Evolutionary conservation across 2,797 vertebrate genomes (phyloP).

Genomic region (Danio jaintianensis): DNA sequence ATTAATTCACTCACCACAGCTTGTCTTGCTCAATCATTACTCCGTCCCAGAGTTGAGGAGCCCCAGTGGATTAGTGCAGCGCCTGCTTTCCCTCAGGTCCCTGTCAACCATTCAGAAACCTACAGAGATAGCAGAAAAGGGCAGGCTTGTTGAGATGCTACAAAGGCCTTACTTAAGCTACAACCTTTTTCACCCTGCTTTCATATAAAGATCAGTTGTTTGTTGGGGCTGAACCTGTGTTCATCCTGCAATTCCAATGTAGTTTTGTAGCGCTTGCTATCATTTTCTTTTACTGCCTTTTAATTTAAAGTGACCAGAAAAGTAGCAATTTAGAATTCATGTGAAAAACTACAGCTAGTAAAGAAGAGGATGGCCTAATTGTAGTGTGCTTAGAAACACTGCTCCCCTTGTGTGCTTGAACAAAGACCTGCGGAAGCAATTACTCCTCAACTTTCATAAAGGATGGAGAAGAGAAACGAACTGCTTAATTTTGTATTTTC

Average conservation of each 20-base stretch:
- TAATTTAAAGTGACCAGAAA: conserved; percentile 19
- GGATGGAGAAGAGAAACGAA: not conserved
- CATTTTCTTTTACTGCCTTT: conserved; percentile 15
- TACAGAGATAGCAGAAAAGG: conserved; percentile 34
- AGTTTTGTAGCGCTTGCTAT: not conserved
- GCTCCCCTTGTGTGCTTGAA: conserved; percentile 18
- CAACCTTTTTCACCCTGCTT: not conserved
- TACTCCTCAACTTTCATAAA: conserved; percentile 3
- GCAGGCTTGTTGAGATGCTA: conserved; percentile 21
- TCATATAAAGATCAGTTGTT: not conserved
- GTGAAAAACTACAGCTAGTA: conserved; percentile 30
- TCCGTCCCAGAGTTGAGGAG: conserved; percentile 30
- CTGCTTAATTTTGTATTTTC: not conserved
- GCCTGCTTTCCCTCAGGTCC: conserved; percentile 57
- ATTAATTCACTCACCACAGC: conserved; percentile 50
- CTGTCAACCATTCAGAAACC: conserved; percentile 45
- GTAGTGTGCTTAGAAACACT: conserved; percentile 18
- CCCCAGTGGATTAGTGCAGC: conserved; percentile 37
- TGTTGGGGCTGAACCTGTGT: not conserved
- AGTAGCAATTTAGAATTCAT: conserved; percentile 10
- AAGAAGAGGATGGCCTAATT: not conserved
- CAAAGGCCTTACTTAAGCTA: not conserved
- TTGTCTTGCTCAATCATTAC: conserved; percentile 39
- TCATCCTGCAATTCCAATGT: not conserved
- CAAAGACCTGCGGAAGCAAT: conserved; percentile 25